phyloP scores from a whole-genome alignment of 2,113 vertebrate species.

The Stegostoma tigrinum region DNA sequence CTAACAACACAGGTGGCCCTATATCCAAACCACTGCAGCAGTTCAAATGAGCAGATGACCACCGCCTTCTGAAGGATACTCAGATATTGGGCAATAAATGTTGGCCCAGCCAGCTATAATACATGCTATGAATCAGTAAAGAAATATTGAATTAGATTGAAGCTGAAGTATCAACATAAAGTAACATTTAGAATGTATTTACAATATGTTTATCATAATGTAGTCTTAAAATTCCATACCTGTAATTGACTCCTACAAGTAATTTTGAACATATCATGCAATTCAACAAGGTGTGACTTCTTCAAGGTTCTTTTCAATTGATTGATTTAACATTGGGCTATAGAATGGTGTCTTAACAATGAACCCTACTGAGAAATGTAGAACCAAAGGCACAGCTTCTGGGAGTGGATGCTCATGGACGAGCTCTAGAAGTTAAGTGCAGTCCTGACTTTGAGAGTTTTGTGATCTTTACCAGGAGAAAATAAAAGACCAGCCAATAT shows the following conservation, averaged over 20 bases:
- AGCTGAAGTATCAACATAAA: neutral
- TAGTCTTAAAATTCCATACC: no score
- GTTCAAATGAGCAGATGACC: no score
- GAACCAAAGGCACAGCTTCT: neutral
- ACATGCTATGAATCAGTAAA: no score
- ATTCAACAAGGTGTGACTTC: neutral
- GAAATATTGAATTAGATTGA: neutral
- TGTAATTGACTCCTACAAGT: neutral
- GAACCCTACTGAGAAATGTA: neutral
- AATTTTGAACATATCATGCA: neutral
- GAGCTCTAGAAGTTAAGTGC: neutral
- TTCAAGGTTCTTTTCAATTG: no score
- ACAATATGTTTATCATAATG: no score
- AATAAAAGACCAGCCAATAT: neutral
- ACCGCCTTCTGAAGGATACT: no score
- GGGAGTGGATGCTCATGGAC: neutral
- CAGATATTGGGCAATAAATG: no score
- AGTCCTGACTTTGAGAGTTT: neutral
- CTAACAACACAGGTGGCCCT: no score
- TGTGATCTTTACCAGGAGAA: no score
- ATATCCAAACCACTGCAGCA: no score
- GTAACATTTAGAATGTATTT: neutral
- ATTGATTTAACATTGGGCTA: no score
- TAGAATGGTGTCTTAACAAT: neutral
- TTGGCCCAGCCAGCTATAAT: no score